Conservation (phyloP, 1,140 invertebrate genomes). For the Scylla paramamosain region DNA sequence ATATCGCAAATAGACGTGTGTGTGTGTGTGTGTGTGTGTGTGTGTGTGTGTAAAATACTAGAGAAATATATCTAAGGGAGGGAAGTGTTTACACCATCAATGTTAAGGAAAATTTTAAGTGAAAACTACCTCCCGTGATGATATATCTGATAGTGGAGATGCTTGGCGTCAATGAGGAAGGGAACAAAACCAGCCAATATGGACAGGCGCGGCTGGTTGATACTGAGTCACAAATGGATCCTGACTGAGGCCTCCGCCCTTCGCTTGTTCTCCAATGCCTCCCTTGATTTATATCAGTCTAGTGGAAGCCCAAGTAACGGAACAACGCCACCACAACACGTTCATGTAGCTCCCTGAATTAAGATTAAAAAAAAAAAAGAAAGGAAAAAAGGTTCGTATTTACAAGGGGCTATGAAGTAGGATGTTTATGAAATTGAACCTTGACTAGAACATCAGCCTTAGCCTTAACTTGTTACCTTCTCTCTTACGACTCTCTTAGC, state of each 20-base stretch:
- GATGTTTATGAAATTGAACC: too few relatives aligned
- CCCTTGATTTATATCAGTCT: not conserved
- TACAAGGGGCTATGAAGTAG: too few relatives aligned
- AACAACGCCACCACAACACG: not conserved
- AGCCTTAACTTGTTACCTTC: too few relatives aligned
- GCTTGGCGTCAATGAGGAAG: not conserved
- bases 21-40: too few relatives aligned
- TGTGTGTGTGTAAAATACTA: too few relatives aligned
- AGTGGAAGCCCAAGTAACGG: not conserved
- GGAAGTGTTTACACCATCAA: too few relatives aligned
- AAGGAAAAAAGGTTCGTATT: not conserved
- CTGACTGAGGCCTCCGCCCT: not conserved
- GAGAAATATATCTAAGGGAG: too few relatives aligned
- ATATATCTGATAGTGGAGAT: not conserved
- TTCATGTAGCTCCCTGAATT: not conserved
- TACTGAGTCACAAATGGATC: not conserved
- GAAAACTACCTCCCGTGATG: not conserved
- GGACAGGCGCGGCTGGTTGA: not conserved
- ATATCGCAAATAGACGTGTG: too few relatives aligned
- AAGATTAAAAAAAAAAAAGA: not conserved
- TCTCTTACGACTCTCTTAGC: too few relatives aligned
- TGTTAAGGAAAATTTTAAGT: not conserved
- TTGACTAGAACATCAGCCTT: too few relatives aligned
- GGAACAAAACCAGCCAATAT: not conserved
- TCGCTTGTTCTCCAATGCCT: not conserved